phyloP scores from a whole-genome alignment of 2,888 invertebrate genomes.

The Cordylochernes scorpioides region DNA sequence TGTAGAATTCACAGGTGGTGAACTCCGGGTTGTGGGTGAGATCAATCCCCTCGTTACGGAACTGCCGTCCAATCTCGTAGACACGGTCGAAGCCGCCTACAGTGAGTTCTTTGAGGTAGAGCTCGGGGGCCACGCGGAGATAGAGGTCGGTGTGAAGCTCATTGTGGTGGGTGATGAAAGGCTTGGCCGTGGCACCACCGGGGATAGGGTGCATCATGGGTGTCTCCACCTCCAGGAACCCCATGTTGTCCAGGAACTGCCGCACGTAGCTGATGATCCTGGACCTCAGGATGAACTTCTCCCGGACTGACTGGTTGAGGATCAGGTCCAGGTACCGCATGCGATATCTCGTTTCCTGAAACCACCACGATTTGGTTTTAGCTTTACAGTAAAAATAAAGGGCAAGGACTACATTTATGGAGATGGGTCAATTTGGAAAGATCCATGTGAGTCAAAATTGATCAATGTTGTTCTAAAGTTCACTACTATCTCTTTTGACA shows the following conservation, averaged over 20 bases:
- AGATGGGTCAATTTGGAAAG: too few species aligned
- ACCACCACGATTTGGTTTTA: too few species aligned
- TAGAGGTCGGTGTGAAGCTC: constrained; percentile 88
- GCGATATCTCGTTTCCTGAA: constrained; percentile 51
- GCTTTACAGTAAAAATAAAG: too few species aligned
- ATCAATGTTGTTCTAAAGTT: too few species aligned
- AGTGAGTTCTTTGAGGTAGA: constrained; percentile 76
- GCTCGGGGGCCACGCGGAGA: constrained; percentile 91
- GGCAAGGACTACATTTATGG: too few species aligned
- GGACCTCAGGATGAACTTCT: constrained; percentile 40
- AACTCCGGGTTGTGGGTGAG: constrained; percentile 98
- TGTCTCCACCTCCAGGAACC: constrained; percentile 59
- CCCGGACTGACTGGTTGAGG: constrained; percentile 66
- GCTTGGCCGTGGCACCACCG: constrained; percentile 94
- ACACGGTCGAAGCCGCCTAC: constrained; percentile 89
- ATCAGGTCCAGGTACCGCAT: constrained; percentile 89
- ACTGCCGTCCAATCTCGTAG: constrained; percentile 43
- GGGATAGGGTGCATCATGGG: constrained; percentile 99
- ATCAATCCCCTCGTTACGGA: constrained; percentile 96
- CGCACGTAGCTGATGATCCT: constrained; percentile 44
- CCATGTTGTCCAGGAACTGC: constrained; percentile 57
- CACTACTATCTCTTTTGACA: too few species aligned
- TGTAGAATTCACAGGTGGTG: constrained; percentile 97
- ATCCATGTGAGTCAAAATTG: too few species aligned
- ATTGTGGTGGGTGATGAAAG: constrained; percentile 95